Conservation (phyloP, 1,140 invertebrate species). For the Galendromus occidentalis region DNA sequence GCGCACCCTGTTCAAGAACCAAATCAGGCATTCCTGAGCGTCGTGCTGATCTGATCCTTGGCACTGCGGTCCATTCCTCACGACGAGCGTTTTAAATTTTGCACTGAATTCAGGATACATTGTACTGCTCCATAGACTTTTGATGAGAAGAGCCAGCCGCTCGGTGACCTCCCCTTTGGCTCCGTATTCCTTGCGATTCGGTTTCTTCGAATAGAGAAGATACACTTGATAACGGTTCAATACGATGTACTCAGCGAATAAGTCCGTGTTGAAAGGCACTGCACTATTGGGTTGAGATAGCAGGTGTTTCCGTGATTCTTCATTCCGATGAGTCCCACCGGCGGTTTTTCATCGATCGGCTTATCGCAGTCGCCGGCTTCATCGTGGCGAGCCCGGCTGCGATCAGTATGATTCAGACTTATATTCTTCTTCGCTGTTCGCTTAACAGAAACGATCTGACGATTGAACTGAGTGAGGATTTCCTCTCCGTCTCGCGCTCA, state of each 20-base stretch:
- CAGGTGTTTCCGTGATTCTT: constrained; percentile 86
- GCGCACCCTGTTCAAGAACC: constrained; percentile 88
- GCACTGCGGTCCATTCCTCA: constrained; percentile 70
- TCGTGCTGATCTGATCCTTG: constrained; percentile 76
- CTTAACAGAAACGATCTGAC: constrained; percentile 6
- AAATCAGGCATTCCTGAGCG: constrained; percentile 88
- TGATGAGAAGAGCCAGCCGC: constrained; percentile 64
- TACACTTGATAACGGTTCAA: constrained; percentile 77
- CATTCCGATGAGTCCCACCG: constrained; percentile 19
- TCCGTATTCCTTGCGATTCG: constrained; percentile 63
- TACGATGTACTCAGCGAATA: constrained; percentile 82
- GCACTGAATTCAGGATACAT: constrained; percentile 68
- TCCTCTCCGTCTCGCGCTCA: no score
- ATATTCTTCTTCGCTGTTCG: not conserved
- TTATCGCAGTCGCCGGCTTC: constrained; percentile 8
- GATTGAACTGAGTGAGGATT: not conserved
- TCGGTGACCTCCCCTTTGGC: constrained; percentile 81
- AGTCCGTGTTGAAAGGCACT: constrained; percentile 81
- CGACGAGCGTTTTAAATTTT: constrained; percentile 53
- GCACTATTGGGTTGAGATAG: constrained; percentile 84
- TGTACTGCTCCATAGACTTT: constrained; percentile 77
- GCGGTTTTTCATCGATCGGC: no score
- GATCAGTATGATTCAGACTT: not conserved
- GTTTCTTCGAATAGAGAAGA: constrained; percentile 57
- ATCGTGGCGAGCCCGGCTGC: not conserved